phyloP scores from a whole-genome alignment of 2,113 vertebrate species.

The Petaurus breviceps region DNA sequence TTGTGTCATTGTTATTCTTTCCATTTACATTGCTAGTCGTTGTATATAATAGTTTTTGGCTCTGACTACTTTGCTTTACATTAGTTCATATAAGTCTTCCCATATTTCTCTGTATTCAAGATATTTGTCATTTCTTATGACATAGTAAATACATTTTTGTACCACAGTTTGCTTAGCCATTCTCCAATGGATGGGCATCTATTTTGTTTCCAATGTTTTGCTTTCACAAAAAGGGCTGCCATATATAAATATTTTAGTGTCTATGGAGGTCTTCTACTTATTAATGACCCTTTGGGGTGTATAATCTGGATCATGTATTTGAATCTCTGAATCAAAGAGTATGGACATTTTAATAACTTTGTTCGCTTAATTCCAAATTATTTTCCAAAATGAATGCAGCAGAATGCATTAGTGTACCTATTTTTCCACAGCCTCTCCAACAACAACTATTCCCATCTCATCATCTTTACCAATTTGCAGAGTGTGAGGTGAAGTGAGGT shows the following conservation, averaged over 20 bases:
- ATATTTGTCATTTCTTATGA: background rate
- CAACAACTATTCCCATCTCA: too few species aligned
- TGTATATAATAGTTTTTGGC: background rate
- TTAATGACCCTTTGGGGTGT: background rate
- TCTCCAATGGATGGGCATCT: background rate
- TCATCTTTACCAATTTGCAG: too few species aligned
- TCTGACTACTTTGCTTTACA: background rate
- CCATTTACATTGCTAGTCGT: too few species aligned
- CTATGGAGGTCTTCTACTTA: background rate
- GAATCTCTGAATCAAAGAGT: background rate
- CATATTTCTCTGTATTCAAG: background rate
- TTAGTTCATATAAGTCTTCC: too few species aligned
- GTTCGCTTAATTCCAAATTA: too few species aligned
- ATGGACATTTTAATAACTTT: background rate
- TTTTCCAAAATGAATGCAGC: too few species aligned
- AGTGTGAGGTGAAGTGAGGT: too few species aligned
- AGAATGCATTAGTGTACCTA: too few species aligned
- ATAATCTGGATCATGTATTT: background rate
- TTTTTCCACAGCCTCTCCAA: too few species aligned
- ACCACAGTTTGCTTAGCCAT: background rate
- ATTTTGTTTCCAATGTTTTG: background rate
- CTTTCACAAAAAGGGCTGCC: background rate
- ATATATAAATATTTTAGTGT: background rate
- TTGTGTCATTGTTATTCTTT: background rate
- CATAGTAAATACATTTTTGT: background rate